Base-by-base conservation (phyloP, 2,113 vertebrate genomes). In the human (Homo sapiens) region DNA sequence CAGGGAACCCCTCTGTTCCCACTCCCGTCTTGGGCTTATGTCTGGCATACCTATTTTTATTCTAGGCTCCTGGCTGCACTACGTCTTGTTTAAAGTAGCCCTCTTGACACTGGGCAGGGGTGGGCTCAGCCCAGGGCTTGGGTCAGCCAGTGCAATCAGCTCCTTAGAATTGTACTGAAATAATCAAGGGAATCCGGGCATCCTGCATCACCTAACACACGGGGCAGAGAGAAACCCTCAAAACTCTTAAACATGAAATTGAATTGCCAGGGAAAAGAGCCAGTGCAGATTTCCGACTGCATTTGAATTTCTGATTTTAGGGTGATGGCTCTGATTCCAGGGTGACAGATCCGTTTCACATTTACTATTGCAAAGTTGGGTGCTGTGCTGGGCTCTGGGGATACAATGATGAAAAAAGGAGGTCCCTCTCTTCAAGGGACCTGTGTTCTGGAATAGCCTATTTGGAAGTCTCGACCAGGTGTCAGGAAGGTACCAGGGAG, bases 261-360 rank as follows among this genome's bases (percentile, higher is more conserved):
- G 59, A 88, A 38, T 68, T 93, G 35, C 70, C 73, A 52, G 40
- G 48, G 20, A 45, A 90, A 80, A 93, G 25, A 94, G 38, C n/a
- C 40, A 12, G 25, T 75, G 1, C 43, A 52, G 25, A 81, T 80
- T 84, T 61, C 70, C 88, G 55, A 50, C 89, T 81, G 88, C 6
- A 12, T 86, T 95, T 85, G 82, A 82, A 80, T 80, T 84, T 61
- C 70, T 94, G 70, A 57, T 95, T 85, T 86, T 95, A 78, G 82
- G 78, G 61, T 80, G 68, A 70, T 57, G 73, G 32, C 66, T 61
- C 18, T 78, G 82, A 78, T 86, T 94, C 81, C 27, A 92, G 50
- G 14, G 14, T n/a, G 12, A 95, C 75, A 76, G 50, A 64, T 43
- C 32, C 11, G 40, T 11, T 90, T 35, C n/a, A 61, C 6, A 50